phyloP scores from a whole-genome alignment of 2,888 invertebrate species.

The Tineola bisselliella region DNA sequence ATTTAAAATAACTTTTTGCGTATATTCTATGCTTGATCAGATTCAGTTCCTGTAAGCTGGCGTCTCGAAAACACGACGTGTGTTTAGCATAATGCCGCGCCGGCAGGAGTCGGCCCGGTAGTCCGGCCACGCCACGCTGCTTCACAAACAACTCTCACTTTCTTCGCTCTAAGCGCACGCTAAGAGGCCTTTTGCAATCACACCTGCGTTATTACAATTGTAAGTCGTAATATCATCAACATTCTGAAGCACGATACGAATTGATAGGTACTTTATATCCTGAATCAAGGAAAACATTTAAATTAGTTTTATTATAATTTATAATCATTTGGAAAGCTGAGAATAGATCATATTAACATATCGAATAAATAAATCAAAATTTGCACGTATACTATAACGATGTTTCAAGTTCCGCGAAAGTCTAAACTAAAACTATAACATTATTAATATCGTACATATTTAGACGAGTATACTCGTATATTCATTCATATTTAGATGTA shows the following conservation, averaged over 20 bases:
- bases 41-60: background rate
- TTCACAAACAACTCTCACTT: background rate
- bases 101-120: background rate
- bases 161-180: background rate
- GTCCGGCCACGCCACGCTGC: constrained; percentile 1
- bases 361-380: background rate
- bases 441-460: no score
- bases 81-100: background rate
- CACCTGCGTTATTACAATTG: background rate
- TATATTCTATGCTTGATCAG: background rate
- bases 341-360: background rate
- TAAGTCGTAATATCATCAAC: background rate
- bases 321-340: background rate
- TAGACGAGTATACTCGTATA: no score
- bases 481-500: background rate
- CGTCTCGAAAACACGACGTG: background rate
- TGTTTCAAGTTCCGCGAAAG: no score
- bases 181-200: background rate
- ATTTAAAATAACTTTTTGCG: background rate
- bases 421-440: no score
- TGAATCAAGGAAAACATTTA: background rate
- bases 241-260: background rate
- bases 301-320: background rate
- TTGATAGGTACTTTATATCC: background rate
- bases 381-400: background rate